These are phyloP conservation scores for Teleopsis dalmanni DNA, from an alignment of 1,140 invertebrate species.

Conservation along the genomic window DNA sequence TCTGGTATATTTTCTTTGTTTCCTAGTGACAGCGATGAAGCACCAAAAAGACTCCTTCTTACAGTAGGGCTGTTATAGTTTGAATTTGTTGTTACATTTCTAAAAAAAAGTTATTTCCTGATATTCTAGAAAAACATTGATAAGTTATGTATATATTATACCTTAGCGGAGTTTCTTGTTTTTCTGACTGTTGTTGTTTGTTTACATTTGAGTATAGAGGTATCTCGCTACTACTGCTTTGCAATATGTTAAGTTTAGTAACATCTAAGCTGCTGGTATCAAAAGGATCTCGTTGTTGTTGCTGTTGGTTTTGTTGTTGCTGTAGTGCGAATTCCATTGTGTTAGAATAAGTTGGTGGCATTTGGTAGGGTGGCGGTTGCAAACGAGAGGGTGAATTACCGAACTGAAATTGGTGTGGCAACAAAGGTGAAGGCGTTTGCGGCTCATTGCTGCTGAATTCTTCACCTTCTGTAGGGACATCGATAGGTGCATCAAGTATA, in stretches of 20 bases:
- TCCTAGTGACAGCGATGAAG: neutral
- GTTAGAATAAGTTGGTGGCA: constrained; percentile 48
- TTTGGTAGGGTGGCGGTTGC: constrained; percentile 47
- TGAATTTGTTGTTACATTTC: constrained; percentile 1
- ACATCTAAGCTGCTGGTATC: constrained; percentile 47
- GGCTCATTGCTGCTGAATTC: neutral
- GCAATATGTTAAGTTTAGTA: neutral
- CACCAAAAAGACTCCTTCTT: constrained; percentile 26
- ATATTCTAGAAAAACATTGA: neutral
- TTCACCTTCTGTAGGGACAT: constrained; percentile 49
- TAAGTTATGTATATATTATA: neutral
- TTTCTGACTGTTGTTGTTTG: neutral
- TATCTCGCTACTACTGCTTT: neutral
- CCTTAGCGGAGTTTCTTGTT: constrained; percentile 7
- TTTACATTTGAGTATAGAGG: constrained; percentile 27
- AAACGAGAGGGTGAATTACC: constrained; percentile 16
- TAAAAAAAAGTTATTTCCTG: neutral
- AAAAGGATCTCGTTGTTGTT: constrained; percentile 50
- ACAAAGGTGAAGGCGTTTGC: constrained; percentile 19
- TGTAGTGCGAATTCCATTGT: constrained; percentile 36
- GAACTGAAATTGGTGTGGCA: constrained; percentile 21
- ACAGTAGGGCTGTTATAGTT: constrained; percentile 25
- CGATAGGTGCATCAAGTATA: constrained; percentile 70
- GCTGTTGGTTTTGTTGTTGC: constrained; percentile 21
- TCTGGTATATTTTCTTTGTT: constrained; percentile 39